phyloP scores from a whole-genome alignment of 1,140 invertebrate species.

The Tribolium castaneum region DNA sequence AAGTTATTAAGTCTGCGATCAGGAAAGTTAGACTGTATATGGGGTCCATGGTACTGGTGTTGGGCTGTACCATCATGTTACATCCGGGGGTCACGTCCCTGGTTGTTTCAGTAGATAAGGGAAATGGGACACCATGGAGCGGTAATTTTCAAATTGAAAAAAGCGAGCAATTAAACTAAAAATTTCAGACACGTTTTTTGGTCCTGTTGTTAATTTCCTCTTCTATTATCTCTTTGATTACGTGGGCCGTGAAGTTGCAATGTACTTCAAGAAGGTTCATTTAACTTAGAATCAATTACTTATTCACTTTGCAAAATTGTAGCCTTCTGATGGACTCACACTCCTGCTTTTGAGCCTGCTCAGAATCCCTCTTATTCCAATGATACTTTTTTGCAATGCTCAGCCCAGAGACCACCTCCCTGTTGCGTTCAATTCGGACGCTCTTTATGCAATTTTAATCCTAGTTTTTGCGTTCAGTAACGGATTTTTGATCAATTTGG shows the following conservation, averaged over 20 bases:
- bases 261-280: conserved; percentile 1
- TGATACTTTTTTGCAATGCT: conserved; percentile 30
- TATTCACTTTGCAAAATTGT: background rate
- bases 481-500: conserved; percentile 39
- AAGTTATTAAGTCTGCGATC: background rate
- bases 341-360: background rate
- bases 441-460: conserved; percentile 29
- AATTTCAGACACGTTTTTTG: conserved; percentile 32
- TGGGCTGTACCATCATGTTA: conserved; percentile 2
- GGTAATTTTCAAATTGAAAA: conserved; percentile 2
- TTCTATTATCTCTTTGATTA: conserved; percentile 26
- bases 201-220: conserved; percentile 10
- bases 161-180: background rate
- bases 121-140: conserved; percentile 33
- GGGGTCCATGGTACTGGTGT: conserved; percentile 4
- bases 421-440: conserved; percentile 26
- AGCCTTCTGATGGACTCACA: background rate
- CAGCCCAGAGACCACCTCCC: background rate
- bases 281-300: background rate
- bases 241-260: conserved; percentile 5
- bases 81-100: conserved; percentile 34
- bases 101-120: conserved; percentile 9
- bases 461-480: conserved; percentile 32
- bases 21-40: conserved; percentile 1
- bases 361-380: background rate